phyloP scores from a whole-genome alignment of 2,888 invertebrate species.

The Tetanocera ferruginea region DNA sequence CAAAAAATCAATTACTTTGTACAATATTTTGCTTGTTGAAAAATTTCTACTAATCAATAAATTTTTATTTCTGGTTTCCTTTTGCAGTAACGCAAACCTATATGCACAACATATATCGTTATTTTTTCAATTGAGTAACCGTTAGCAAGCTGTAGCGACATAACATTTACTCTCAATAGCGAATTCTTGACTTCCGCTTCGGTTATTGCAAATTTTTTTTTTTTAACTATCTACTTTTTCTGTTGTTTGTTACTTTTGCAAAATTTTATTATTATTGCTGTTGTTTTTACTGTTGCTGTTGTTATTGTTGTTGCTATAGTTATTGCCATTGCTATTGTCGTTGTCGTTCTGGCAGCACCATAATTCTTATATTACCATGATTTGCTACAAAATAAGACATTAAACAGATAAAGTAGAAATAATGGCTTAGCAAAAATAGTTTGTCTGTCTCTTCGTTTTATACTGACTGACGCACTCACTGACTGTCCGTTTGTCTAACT shows the following conservation, averaged over 20 bases:
- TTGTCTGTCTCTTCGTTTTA: slow-evolving; percentile 46
- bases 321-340: background rate
- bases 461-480: slow-evolving; percentile 4
- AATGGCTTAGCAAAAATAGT: background rate
- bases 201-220: background rate
- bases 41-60: too few relatives aligned
- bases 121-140: slow-evolving; percentile 8
- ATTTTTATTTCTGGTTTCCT: too few relatives aligned
- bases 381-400: slow-evolving; percentile 32
- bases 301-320: slow-evolving; percentile 41
- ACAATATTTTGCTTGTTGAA: too few relatives aligned
- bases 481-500: slow-evolving; percentile 7
- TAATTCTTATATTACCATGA: slow-evolving; percentile 32
- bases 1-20: too few relatives aligned
- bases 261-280: slow-evolving; percentile 17
- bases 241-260: slow-evolving; percentile 31
- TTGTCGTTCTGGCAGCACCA: slow-evolving; percentile 30
- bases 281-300: background rate
- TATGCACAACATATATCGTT: background rate
- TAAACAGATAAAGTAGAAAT: slow-evolving; percentile 21
- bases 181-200: slow-evolving; percentile 12
- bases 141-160: background rate
- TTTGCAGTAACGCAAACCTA: too few relatives aligned
- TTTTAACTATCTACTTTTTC: background rate
- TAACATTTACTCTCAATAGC: slow-evolving; percentile 4